Base-by-base conservation (phyloP, 2,113 vertebrate species). In the Pelodiscus sinensis region DNA sequence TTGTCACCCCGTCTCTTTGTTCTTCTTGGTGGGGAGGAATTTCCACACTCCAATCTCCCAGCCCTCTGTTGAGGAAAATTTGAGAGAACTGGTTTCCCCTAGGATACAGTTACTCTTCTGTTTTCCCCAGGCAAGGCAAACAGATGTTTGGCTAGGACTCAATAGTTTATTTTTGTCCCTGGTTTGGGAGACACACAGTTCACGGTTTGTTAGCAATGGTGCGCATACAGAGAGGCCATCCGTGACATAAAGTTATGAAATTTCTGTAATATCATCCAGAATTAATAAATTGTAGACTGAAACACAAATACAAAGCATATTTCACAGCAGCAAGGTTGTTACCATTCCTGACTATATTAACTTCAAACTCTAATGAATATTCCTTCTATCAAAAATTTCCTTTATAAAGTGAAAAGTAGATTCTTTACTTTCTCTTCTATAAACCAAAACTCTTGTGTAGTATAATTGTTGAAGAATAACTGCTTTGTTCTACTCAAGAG, bases 391-490 rank as follows among this genome's bases (percentile, higher is more conserved):
- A 88, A 3, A 21, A n/a, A 52, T 56, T 60, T 73, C 21, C 91
- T 77, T 82, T 9, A 2, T 3, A n/a, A 68, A 68, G 62, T 71
- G 18, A 18, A 71, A 71, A 71, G 31, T 35, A 71, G n/a, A 71
- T 71, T 19, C 65, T 68, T 71, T 71, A 71, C 31, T 71, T 71
- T n/a, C 65, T n/a, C 65, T 71, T 19, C n/a, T 35, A 19, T n/a
- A 19, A 71, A 35, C 65, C 15, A 19, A 71, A 89, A 77, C 21
- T 89, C 78, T 80, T 92, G 77, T 3, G 86, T 6, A 79, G 86
- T 94, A 55, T 85, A 85, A 89, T 86, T 86, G 18, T 71, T 79
- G 21, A 79, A 82, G 92, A 95, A 93, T 55, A 4, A 19, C 10
- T 93, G 54, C 71, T n/a, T 68, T 68, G 31, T n/a, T 68, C 65